phyloP scores from a whole-genome alignment of 1,140 invertebrate species.

The Drosophila pruinosa region DNA sequence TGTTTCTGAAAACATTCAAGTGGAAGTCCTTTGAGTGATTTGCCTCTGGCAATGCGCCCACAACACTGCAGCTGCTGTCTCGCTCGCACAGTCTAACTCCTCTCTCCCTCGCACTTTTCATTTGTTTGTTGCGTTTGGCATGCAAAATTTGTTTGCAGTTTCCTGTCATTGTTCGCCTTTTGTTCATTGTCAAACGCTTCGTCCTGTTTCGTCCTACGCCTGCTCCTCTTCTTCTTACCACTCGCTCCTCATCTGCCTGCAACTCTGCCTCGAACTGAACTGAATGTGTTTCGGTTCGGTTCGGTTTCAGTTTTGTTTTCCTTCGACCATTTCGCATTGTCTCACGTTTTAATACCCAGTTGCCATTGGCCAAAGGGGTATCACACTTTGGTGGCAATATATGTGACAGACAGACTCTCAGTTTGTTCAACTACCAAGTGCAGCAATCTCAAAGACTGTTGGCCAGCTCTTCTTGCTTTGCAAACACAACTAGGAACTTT shows the following conservation, averaged over 20 bases:
- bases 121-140: slow-evolving; percentile 67
- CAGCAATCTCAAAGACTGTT: too few species aligned
- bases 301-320: background rate
- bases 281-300: background rate
- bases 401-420: too few species aligned
- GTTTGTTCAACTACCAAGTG: too few species aligned
- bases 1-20: slow-evolving; percentile 60
- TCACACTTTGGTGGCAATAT: too few species aligned
- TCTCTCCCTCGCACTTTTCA: background rate
- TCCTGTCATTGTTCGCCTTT: slow-evolving; percentile 45
- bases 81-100: background rate
- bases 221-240: background rate
- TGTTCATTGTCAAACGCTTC: slow-evolving; percentile 30
- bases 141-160: slow-evolving; percentile 72
- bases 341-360: background rate
- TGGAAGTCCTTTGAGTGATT: slow-evolving; percentile 72
- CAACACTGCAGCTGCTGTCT: background rate
- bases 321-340: background rate
- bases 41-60: slow-evolving; percentile 22
- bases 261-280: background rate
- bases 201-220: background rate
- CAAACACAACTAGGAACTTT: too few species aligned
- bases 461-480: too few species aligned
- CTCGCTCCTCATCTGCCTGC: background rate
- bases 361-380: too few species aligned